Base-by-base conservation (phyloP, 2,888 invertebrate genomes). In the Meganola albula region DNA sequence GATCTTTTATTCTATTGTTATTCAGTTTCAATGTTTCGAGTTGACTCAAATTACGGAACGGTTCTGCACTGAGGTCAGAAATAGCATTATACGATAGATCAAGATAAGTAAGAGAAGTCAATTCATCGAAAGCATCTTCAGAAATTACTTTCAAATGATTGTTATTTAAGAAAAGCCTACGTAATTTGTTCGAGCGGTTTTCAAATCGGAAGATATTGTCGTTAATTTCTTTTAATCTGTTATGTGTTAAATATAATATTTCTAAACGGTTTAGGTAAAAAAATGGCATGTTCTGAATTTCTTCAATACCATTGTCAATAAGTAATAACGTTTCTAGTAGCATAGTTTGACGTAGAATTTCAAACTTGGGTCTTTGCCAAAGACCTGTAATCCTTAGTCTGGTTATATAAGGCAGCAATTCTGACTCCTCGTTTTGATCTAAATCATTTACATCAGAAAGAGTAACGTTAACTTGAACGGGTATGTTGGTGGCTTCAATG, bases 61-160 rank as follows among this genome's bases (percentile, higher is more conserved):
- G 74, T 34, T 77, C 74, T 26, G 66, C 69, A 0, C 53, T 72
- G 3, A 84, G 44, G 34, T 74, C 66, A 2, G 59, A 48, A 26
- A 84, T 74, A 0, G 29, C 28, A 40, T 84, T 83, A 37, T 69
- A 34, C 0, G 79, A 74, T 0, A 84, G 61, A 51, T 84, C 80
- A 0, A 84, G 62, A 43, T 78, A 77, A 2, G 49, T 39, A 5
- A 84, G 44, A 3, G 63, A 69, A 0, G 60, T 50, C 0, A 83
- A 54, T 16, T 77, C 69, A 20, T 46, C 54, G 20, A 84, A 79
- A 4, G 67, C 63, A 20, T 63, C 53, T 4, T 44, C 58, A 2
- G 69, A 53, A 18, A 85, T 47, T 11, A 65, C 51, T 14, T 50
- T 41, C 3, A 85, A 65, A 2, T 13, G 37, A 29, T 85, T 85